These are phyloP conservation scores for Saccostrea cuccullata DNA, from an alignment of 1,140 invertebrate genomes.

Conservation along the genomic window DNA sequence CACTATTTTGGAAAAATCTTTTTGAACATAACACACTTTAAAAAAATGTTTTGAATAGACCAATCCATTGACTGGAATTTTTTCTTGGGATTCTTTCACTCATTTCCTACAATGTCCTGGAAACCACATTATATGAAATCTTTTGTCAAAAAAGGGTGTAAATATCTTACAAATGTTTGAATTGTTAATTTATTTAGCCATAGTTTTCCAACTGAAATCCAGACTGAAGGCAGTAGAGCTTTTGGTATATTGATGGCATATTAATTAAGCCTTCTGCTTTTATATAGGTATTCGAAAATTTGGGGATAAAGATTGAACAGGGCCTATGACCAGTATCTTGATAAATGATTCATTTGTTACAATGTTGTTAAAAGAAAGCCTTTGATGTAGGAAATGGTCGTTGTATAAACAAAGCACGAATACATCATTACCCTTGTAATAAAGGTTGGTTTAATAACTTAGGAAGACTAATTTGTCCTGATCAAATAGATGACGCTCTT, in stretches of 20 bases:
- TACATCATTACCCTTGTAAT: not conserved
- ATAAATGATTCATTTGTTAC: not conserved
- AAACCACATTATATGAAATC: not conserved
- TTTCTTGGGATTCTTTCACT: not conserved
- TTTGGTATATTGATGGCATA: not conserved
- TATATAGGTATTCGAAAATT: not conserved
- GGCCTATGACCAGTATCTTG: not conserved
- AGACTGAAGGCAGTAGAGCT: not conserved
- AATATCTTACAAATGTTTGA: not conserved
- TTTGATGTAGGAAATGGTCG: constrained; percentile 10
- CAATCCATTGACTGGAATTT: no score
- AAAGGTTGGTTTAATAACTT: not conserved
- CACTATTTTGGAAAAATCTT: no score
- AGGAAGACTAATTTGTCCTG: not conserved
- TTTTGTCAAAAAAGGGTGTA: not conserved
- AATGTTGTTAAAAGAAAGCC: not conserved
- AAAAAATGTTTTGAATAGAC: no score
- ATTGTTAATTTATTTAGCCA: not conserved
- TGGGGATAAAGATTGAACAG: not conserved
- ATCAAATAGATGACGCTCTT: constrained; percentile 15
- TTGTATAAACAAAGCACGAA: constrained; percentile 21
- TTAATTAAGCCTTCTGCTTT: not conserved
- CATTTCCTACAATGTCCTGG: not conserved
- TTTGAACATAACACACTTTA: no score
- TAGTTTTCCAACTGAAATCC: not conserved